Evolutionary conservation across 2,888 invertebrate genomes (phyloP), one percentile per base, ranked within the genome.

Genomic region (Drosophila setosimentum): DNA sequence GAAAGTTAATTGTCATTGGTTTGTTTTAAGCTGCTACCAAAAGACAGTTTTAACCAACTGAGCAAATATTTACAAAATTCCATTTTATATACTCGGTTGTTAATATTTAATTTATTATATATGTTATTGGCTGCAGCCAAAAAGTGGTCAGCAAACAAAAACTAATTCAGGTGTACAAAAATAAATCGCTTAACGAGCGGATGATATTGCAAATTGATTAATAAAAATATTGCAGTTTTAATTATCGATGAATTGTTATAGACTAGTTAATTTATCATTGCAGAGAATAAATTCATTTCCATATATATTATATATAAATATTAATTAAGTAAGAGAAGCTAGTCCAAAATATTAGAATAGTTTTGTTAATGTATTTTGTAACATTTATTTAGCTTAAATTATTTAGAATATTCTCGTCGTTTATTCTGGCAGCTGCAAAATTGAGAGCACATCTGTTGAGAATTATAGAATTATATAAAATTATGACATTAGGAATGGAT

Each of bases 1-100:
- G 80, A 76, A 76, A 70, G 76, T 78, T 76, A 76, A 70, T 80
- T 76, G 80, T 80, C 63, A 49, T 24, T 63, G 37, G 21, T 7
- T 18, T 54, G 3, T 7, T n/a, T 35, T 35, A 27, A 35, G 33
- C 18, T 11, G 35, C 6, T 35, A 18, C 21, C 6, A 21, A 53
- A 35, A 11, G 7, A 18, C 18, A 10, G 18, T 24, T 33, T 18
- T 16, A 24, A 18, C 24, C 10, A 8, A 18, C 16, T 33, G 10
- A 24, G 18, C 4, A 32, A 24, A 33, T 24, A 33, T 21, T 53
- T 53, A 1, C 2, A 6, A 29, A 18, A 3, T 16, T 53, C 16
- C 8, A 24, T 2, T 1, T 4, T 13, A 24, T 24, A 4, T 2
- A 24, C 8, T 16, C 45, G 45, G 45, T 16, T 42, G 10, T n/a